Conservation (phyloP, 2,888 invertebrate species). For the Fragum whitleyi region DNA sequence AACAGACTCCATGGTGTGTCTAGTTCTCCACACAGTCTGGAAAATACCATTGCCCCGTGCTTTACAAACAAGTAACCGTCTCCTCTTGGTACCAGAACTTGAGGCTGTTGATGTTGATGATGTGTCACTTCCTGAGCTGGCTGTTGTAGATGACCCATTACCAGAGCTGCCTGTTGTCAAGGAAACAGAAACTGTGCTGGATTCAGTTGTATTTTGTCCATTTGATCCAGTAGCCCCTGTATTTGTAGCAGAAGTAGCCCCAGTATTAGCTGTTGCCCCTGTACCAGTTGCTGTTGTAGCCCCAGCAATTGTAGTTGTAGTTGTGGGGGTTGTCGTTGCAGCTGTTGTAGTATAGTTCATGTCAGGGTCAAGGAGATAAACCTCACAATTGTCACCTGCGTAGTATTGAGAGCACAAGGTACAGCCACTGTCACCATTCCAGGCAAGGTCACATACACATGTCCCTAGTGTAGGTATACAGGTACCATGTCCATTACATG, state of each 20-base stretch:
- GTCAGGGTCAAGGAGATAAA: conserved; percentile 30
- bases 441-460: conserved; percentile 68
- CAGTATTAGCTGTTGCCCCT: neutral
- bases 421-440: conserved; percentile 63
- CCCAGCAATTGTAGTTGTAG: conserved; percentile 3
- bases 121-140: neutral
- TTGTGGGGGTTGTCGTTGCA: conserved; percentile 11
- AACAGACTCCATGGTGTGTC: conserved; percentile 21
- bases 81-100: neutral
- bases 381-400: conserved; percentile 52
- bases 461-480: conserved; percentile 66
- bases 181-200: neutral
- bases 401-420: conserved; percentile 52
- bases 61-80: neutral
- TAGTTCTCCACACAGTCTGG: neutral
- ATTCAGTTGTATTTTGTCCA: conserved; percentile 9
- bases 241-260: neutral
- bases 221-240: neutral
- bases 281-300: neutral
- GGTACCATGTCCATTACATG: conserved; percentile 69
- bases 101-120: neutral
- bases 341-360: conserved; percentile 27
- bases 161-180: neutral
- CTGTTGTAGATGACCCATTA: neutral
- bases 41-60: neutral